These are phyloP conservation scores for Diacarnus erythraeanus DNA, from an alignment of 37 sponge, comb jelly and placozoan genomes.

Conservation along the genomic window DNA sequence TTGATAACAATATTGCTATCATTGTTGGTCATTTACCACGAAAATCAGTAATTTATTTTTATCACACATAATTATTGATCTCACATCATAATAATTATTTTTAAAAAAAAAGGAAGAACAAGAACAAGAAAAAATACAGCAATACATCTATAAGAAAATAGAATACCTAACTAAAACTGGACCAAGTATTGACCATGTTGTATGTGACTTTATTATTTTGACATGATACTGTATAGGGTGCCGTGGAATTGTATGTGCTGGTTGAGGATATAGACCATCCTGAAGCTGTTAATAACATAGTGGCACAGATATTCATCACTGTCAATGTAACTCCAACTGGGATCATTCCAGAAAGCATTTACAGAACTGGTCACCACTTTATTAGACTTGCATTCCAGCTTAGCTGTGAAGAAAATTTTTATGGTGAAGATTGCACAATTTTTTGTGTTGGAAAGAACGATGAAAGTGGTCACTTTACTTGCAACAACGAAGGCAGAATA, in stretches of 20 bases:
- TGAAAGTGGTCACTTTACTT: not conserved
- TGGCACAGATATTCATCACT: not conserved
- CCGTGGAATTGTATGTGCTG: not conserved
- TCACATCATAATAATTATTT: too few relatives aligned
- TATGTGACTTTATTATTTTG: not conserved
- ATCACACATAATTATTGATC: too few relatives aligned
- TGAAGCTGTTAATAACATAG: not conserved
- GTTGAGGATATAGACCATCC: constrained; percentile 3
- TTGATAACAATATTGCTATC: too few relatives aligned
- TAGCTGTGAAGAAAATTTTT: not conserved
- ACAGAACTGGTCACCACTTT: not conserved
- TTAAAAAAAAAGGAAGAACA: too few relatives aligned
- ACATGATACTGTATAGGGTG: not conserved
- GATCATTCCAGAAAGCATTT: not conserved
- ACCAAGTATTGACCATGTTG: not conserved
- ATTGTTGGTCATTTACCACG: too few relatives aligned
- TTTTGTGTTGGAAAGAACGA: not conserved
- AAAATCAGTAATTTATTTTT: too few relatives aligned
- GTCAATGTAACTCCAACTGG: not conserved
- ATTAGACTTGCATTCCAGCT: not conserved
- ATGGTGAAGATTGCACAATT: not conserved
- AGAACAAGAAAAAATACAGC: not conserved
- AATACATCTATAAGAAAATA: not conserved
- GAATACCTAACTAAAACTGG: not conserved
- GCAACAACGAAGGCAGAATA: not conserved